phyloP scores from a whole-genome alignment of 2,888 invertebrate genomes.

The Himalopsyche tibetana region DNA sequence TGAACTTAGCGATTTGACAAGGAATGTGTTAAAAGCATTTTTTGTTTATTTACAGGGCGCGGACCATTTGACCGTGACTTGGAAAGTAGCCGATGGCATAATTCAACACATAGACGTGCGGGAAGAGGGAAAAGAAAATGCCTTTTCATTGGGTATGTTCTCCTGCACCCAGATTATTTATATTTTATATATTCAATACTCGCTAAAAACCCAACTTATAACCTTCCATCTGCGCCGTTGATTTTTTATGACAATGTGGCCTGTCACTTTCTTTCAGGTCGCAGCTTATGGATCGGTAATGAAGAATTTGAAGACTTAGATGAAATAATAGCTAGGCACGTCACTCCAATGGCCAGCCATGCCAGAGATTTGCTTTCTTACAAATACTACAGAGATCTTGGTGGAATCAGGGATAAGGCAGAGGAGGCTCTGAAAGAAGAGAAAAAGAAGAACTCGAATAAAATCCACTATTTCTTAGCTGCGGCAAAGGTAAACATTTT shows the following conservation, averaged over 20 bases:
- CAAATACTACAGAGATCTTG: conserved; percentile 90
- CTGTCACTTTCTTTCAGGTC: conserved; percentile 69
- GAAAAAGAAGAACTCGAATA: conserved; percentile 89
- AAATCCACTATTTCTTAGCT: conserved; percentile 92
- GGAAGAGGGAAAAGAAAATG: conserved; percentile 97
- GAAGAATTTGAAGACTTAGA: conserved; percentile 99
- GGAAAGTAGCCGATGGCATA: conserved; percentile 97
- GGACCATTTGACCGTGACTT: conserved; percentile 97
- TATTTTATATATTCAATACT: no score
- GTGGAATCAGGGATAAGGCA: conserved; percentile 89
- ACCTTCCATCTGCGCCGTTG: no score
- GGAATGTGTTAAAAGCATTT: not conserved
- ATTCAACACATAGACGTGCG: conserved; percentile 97
- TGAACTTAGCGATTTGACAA: not conserved
- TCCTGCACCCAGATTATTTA: no score
- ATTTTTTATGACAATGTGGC: not conserved
- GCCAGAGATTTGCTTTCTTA: conserved; percentile 94
- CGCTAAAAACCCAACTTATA: no score
- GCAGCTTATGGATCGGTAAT: conserved; percentile 88
- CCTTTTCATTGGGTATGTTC: conserved; percentile 92
- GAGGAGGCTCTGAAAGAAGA: conserved; percentile 93
- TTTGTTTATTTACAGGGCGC: conserved; percentile 78
- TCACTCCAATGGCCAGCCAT: conserved; percentile 97
- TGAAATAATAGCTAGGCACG: conserved; percentile 97
- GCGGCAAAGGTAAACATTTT: conserved; percentile 80